These are phyloP conservation scores for Drosophila austrosaltans DNA, from an alignment of 2,888 invertebrate genomes.

Conservation along the genomic window DNA sequence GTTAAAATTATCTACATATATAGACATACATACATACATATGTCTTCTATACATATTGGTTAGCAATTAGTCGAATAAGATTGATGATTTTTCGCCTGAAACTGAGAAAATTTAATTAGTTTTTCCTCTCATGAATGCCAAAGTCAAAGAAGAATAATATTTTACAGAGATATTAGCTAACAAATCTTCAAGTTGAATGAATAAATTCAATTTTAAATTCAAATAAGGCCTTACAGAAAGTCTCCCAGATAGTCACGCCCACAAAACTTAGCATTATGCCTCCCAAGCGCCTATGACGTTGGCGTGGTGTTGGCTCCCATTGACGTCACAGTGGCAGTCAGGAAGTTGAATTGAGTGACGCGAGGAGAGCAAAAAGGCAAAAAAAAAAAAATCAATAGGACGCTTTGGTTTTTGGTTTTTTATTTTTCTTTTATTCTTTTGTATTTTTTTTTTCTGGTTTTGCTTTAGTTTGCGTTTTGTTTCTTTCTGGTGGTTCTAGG, in stretches of 20 bases:
- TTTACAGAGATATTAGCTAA: background rate
- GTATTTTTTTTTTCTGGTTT: slow-evolving; percentile 45
- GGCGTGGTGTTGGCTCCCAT: slow-evolving; percentile 38
- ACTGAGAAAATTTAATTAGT: background rate
- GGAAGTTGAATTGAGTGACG: slow-evolving; percentile 51
- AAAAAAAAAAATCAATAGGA: slow-evolving; percentile 61
- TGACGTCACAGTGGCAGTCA: slow-evolving; percentile 61
- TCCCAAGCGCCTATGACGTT: slow-evolving; percentile 14
- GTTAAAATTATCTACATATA: background rate
- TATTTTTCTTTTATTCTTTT: slow-evolving; percentile 56
- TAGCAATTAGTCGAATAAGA: slow-evolving; percentile 49
- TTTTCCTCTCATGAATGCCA: background rate
- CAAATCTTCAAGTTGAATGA: background rate
- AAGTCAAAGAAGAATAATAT: background rate
- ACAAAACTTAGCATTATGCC: background rate
- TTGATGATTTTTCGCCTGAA: slow-evolving; percentile 26
- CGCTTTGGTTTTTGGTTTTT: slow-evolving; percentile 53
- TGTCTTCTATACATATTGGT: slow-evolving; percentile 43
- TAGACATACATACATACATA: slow-evolving; percentile 36
- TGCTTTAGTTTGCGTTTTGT: slow-evolving; percentile 28
- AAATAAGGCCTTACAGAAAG: background rate
- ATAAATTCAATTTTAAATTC: slow-evolving; percentile 5
- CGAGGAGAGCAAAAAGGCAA: background rate
- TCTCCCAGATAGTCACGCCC: background rate
- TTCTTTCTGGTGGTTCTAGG: slow-evolving; percentile 25